Evolutionary conservation across 2,888 invertebrate species (phyloP), one percentile per base, ranked within the genome.

Genomic region (Macrosiphum euphorbiae): DNA sequence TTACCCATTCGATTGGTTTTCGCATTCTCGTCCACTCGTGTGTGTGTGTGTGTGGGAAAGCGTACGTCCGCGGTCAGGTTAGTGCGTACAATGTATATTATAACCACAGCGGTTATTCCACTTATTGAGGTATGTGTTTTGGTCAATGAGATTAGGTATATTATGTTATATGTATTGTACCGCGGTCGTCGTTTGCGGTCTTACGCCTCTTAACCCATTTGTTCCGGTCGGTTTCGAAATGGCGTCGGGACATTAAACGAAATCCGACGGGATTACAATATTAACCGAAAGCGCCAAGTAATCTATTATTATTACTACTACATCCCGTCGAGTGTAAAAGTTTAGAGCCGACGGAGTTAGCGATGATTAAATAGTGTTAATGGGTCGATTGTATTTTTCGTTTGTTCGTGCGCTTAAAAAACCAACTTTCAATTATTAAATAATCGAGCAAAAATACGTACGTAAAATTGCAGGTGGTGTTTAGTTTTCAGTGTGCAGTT

Each of bases 1-100:
- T 92, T 88, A 89, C 88, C 35, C 47, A 26, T 89, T 89, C 52
- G 88, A 89, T 92, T 85, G 92, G 78, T 92, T 92, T 88, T 47
- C 55, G 84, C 88, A 55, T 92, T 87, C 87, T 28, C 20, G 61
- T 61, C 0, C n/a, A 67, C 58, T 1, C 20, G 26, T 20, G 35
- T 35, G 20, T 35, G 16, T 67, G 67, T 78, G n/a, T 35, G 78
- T n/a, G 1, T 35, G 78, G 78, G 78, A 78, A 78, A 35, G 16
- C 78, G 78, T 35, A 78, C 35, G 35, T 78, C 20, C 35, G 78
- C 7, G 78, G 78, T n/a, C n/a, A n/a, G n/a, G n/a, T n/a, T n/a
- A n/a, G n/a, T n/a, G n/a, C 55, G 47, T 24, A 78, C 28, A 26
- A 3, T n/a, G n/a, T n/a, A n/a, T n/a, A 20, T 28, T 28, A 24